Evolutionary conservation across 1,140 invertebrate genomes (phyloP), one percentile per base, ranked within the genome.

Genomic region (Leptinotarsa undecemlineata): DNA sequence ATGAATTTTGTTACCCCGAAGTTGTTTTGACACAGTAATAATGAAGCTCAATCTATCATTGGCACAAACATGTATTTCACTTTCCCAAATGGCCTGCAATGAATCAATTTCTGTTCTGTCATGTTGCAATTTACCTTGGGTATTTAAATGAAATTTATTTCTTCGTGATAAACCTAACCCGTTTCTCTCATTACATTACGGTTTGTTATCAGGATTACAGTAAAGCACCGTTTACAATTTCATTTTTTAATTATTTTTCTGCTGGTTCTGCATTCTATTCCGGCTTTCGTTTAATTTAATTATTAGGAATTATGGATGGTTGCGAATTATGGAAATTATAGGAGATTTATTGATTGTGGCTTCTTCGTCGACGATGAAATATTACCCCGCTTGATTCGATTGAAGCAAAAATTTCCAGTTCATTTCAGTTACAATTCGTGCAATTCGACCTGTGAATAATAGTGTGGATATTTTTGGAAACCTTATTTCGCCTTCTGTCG

Each of bases 191-290:
- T 64, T 64, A 21, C 63, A 64, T 64, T 64, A 64, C 63, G 63
- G 63, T 21, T 64, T 20, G 63, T 64, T 64, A 64, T 64, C 63
- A 64, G 63, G 63, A 21, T 64, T 64, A 64, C 26, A 64, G 20
- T 33, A 33, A 33, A 64, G 63, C 63, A 64, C 20, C 63, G 63
- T 64, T 64, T 20, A 64, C 63, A 33, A 64, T 64, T 64, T 64
- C 63, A 64, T 64, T 64, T 64, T 64, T 64, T 64, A 64, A 64
- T 64, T 64, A 64, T 64, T 64, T 64, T 64, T 64, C 63, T 64
- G 63, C 63, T 64, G 63, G 2, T 23, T 64, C 63, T 21, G 63
- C 63, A 64, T 64, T 64, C 63, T 64, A 21, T 64, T n/a, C 63
- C 63, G 20, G 20, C 20, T 23, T 64, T 20, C 63, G 26, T 64